Percentiles rank a stretch among this genome's conserved stretches.
Conservation (phyloP, 2,888 invertebrate genomes). For the Coelogynopora nodosa region DNA sequence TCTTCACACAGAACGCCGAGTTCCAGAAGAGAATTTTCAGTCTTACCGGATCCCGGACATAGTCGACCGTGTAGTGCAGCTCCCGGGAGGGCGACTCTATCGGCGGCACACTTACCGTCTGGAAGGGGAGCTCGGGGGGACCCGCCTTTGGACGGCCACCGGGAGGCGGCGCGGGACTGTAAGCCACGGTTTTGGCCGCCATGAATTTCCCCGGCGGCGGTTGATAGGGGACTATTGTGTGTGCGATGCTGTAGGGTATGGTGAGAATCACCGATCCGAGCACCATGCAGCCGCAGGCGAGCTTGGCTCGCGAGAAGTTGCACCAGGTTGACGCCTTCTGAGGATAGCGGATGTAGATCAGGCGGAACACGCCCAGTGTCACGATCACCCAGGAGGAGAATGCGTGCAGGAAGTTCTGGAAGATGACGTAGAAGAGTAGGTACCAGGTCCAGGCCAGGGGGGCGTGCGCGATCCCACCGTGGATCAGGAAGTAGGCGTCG, state of each 20-base stretch:
- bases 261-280: constrained; percentile 23
- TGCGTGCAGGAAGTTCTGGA: constrained; percentile 40
- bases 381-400: constrained; percentile 44
- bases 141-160: too few relatives aligned
- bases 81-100: neutral
- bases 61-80: constrained; percentile 12
- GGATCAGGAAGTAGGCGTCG: constrained; percentile 36
- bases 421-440: constrained; percentile 17
- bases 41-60: neutral
- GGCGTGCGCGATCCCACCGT: constrained; percentile 4
- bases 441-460: constrained; percentile 25
- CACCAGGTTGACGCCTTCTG: constrained; percentile 65
- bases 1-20: constrained; percentile 31
- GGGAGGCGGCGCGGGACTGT: too few relatives aligned
- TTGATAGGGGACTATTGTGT: too few relatives aligned
- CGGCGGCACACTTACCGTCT: neutral
- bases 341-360: constrained; percentile 65
- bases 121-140: too few relatives aligned
- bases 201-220: too few relatives aligned
- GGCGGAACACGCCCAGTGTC: constrained; percentile 38
- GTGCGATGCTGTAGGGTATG: constrained; percentile 37
- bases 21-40: constrained; percentile 34
- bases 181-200: too few relatives aligned
- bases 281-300: constrained; percentile 7
- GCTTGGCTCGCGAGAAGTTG: constrained; percentile 14